phyloP scores from a whole-genome alignment of 2,888 invertebrate genomes.

The Ectobius pallidus region DNA sequence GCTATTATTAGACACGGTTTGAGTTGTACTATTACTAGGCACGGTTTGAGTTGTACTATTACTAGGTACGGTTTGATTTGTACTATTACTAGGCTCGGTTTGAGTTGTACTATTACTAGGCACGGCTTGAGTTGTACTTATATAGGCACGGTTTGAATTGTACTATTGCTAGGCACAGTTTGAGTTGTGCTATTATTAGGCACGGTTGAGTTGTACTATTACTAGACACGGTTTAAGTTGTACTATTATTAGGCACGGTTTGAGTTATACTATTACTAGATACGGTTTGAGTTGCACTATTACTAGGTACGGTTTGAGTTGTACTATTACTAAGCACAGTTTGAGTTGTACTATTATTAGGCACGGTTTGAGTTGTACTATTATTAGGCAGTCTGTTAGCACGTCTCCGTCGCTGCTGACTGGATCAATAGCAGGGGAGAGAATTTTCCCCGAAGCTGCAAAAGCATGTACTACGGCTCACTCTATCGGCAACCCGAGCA shows the following conservation, averaged over 20 bases:
- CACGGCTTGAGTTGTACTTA: too few species aligned
- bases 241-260: too few species aligned
- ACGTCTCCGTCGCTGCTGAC: conserved; percentile 26
- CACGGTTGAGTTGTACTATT: neutral
- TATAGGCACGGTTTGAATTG: neutral
- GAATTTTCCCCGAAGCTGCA: conserved; percentile 30
- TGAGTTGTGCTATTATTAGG: neutral
- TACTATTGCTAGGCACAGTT: neutral
- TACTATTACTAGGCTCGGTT: neutral
- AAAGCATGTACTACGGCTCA: conserved; percentile 17
- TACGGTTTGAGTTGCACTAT: neutral
- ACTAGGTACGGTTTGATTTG: neutral
- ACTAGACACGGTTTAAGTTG: too few species aligned
- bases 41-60: neutral
- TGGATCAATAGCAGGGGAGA: conserved; percentile 29
- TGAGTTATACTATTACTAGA: neutral
- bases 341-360: neutral
- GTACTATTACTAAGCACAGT: neutral
- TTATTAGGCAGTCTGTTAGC: conserved; percentile 9
- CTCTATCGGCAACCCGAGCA: conserved; percentile 10
- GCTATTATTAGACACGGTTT: too few species aligned
- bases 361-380: neutral
- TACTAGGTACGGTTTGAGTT: neutral
- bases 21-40: neutral
- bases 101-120: too few species aligned